Base-by-base conservation (phyloP, 2,797 vertebrate genomes). In the Allobates femoralis region DNA sequence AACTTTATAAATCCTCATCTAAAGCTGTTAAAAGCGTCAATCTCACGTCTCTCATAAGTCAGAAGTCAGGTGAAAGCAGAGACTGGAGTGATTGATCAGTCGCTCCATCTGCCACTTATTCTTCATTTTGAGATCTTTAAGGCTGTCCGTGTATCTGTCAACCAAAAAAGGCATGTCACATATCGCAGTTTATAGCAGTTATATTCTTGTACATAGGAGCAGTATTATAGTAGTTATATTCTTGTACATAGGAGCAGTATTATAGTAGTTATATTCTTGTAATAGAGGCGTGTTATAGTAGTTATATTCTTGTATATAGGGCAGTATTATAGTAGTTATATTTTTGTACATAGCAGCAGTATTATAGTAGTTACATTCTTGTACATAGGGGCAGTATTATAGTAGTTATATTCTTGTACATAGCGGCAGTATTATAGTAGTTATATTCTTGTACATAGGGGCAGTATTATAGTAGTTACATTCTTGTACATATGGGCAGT, bases 1-100 rank as follows among this genome's bases (percentile, higher is more conserved):
- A 55, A 79, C 76, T 62, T 84, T 74, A 79, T 74, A 87, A 87
- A 84, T 84, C 76, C 53, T 37, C n/a, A 50, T 23, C 41, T 32
- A 19, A 10, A 30, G 55, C 50, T 50, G 56, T 30, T 26, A 73
- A 66, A 46, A 69, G 26, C 69, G 81, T 87, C 82, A 84, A 85
- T 85, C 82, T 85, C 15, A 12, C 23, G 5, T 30, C 46, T 75
- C 50, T 62, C 37, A 58, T 64, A 56, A 84, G 77, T 66, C 67
- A 85, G 37, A 66, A 41, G 67, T 12, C 78, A 46, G 76, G 77
- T 76, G 30, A 81, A 85, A 34, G 79, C 28, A 67, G 28, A 81
- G 46, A n/a, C 34, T 46, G 10, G 82, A 79, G 46, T 84, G 82
- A 87, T 79, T 56, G 82, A 84, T 37, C 67, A 73, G 18, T 74